Evolutionary conservation across 1,140 invertebrate species (phyloP), one percentile per base, ranked within the genome.

Genomic region (Drosophila sproati): DNA sequence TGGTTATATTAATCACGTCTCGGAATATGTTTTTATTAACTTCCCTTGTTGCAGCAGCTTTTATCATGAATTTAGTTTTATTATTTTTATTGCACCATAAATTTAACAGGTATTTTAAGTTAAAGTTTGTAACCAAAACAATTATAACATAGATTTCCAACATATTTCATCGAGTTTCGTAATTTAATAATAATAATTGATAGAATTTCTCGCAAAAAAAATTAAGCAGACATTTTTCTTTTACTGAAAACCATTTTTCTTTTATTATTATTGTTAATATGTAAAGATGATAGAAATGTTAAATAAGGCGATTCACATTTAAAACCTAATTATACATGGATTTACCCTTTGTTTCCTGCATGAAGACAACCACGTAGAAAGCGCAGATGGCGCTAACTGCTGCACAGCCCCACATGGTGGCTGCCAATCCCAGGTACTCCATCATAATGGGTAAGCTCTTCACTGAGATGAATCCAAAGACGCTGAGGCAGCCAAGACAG

Each of bases 321-420:
- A 10, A 8, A 5, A 32, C 12, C 75, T 87, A 86, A 45, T 87
- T 74, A 67, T 89, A 73, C 37, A 92, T 80, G 29, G 85, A 78
- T 31, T 67, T 83, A n/a, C 91, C 89, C 54, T 91, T 92, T 28
- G 91, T 92, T 70, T 92, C 91, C 37, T 87, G 79, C 2, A 92
- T 28, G 41, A 78, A 91, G 32, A 89, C 60, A 2, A 76, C 74
- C 37, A 91, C 78, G 4, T 91, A 91, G 37, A 92, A 82, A 4
- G 90, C 54, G 2, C 81, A 86, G 1, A 89, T 20, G 2, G 77
- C 72, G 4, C 72, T 74, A 29, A 91, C 71, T 3, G 60, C 54
- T 4, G 76, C 79, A 20, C 82, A 91, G 32, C 77, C 78, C 89
- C 91, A 92, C 77, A 92, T 91, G 35, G 82, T 80, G n/a, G 83